phyloP scores from a whole-genome alignment of 2,797 vertebrate species.

The Micrastur ruficollis region DNA sequence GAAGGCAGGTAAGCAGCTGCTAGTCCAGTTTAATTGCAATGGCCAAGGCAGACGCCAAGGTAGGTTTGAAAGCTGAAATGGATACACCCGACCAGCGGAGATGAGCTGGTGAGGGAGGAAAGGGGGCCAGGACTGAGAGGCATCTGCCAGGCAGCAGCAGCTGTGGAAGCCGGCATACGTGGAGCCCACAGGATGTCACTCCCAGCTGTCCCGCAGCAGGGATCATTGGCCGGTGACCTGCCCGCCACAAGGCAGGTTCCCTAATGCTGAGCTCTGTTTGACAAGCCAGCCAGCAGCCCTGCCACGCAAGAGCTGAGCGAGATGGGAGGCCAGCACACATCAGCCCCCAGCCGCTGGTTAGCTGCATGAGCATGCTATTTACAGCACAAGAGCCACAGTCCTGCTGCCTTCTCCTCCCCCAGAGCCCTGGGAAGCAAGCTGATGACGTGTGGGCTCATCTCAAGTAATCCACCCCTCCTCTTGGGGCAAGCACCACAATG shows the following conservation, averaged over 20 bases:
- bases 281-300: background rate
- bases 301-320: background rate
- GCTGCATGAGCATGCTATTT: background rate
- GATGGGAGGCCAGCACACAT: background rate
- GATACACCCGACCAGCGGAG: background rate
- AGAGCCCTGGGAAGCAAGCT: background rate
- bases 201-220: background rate
- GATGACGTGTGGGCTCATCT: background rate
- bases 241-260: background rate
- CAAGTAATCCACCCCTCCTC: background rate
- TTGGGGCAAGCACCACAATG: background rate
- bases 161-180: background rate
- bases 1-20: slow-evolving; percentile 30
- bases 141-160: background rate
- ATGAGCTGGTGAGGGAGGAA: background rate
- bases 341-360: background rate
- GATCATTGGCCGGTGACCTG: fast-evolving
- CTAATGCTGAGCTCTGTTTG: background rate
- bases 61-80: slow-evolving; percentile 48
- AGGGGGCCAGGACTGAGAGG: background rate
- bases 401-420: background rate
- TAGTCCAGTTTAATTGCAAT: background rate
- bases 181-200: background rate
- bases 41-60: slow-evolving; percentile 47
- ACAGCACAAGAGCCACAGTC: slow-evolving; percentile 19